These are phyloP conservation scores for Labrus mixtus DNA, from an alignment of 2,113 vertebrate species.

Conservation along the genomic window DNA sequence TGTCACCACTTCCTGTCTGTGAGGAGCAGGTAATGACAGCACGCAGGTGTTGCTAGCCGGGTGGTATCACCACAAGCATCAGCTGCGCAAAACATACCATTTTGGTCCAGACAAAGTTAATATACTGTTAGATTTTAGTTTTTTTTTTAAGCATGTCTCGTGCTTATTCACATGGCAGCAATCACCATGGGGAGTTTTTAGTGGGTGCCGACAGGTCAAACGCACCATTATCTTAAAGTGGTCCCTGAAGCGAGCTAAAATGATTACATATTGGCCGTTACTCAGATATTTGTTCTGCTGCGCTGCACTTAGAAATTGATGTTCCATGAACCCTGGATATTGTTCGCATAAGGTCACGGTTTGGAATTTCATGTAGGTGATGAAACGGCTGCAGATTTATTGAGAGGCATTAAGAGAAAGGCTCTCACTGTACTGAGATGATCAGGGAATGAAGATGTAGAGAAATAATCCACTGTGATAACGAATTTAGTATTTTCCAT, in stretches of 20 bases:
- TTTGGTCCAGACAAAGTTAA: neutral
- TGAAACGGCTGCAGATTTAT: conserved; percentile 62
- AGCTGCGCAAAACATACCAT: conserved; percentile 24
- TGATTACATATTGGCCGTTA: conserved; percentile 69
- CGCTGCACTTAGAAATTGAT: conserved; percentile 74
- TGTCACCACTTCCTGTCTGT: conserved; percentile 82
- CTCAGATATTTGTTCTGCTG: conserved; percentile 78
- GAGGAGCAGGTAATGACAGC: conserved; percentile 79
- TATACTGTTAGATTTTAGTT: neutral
- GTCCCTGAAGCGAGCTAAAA: conserved; percentile 56
- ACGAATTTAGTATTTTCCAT: neutral
- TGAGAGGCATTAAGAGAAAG: conserved; percentile 9
- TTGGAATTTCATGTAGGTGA: conserved; percentile 68
- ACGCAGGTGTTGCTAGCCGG: conserved; percentile 73
- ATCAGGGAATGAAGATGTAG: neutral
- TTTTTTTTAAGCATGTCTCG: neutral
- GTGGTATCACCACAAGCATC: conserved; percentile 67
- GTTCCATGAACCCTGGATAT: conserved; percentile 71
- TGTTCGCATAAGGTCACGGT: conserved; percentile 63
- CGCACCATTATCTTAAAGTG: conserved; percentile 42
- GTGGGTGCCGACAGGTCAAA: conserved; percentile 17
- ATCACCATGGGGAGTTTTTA: conserved; percentile 10
- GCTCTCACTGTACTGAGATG: conserved; percentile 14
- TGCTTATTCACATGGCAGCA: neutral
- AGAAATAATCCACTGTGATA: neutral